Conservation (phyloP, 2,888 invertebrate species). For the Petrolisthes manimaculis region DNA sequence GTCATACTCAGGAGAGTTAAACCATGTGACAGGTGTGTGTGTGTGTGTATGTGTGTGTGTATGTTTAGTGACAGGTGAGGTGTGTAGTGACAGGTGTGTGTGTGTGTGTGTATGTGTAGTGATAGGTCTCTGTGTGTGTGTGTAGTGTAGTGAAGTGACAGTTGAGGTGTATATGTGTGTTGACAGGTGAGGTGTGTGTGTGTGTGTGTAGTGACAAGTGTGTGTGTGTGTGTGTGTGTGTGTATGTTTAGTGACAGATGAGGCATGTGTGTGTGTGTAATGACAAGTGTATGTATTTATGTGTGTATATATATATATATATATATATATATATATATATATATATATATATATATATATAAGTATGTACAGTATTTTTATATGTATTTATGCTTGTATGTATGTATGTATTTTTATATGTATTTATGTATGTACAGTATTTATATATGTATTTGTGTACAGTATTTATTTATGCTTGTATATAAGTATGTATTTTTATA, state of each 20-base stretch:
- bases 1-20: conserved; percentile 77
- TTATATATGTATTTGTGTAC: no score
- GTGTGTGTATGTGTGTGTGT: background rate
- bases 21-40: conserved; percentile 76
- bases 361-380: no score
- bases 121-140: background rate
- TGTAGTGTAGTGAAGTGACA: background rate
- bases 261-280: no score
- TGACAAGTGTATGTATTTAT: background rate
- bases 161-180: background rate
- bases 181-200: no score
- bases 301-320: no score
- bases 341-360: no score
- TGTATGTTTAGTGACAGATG: no score
- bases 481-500: background rate
- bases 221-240: background rate
- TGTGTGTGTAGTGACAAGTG: background rate
- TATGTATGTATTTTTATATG: no score
- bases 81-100: no score
- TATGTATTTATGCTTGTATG: no score
- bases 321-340: background rate
- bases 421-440: background rate
- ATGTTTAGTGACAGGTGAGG: background rate
- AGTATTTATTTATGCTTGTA: background rate
- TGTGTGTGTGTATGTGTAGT: background rate